Evolutionary conservation across 2,797 vertebrate species (phyloP), one percentile per base, ranked within the genome.

Genomic region (Myiotriccus ornatus): DNA sequence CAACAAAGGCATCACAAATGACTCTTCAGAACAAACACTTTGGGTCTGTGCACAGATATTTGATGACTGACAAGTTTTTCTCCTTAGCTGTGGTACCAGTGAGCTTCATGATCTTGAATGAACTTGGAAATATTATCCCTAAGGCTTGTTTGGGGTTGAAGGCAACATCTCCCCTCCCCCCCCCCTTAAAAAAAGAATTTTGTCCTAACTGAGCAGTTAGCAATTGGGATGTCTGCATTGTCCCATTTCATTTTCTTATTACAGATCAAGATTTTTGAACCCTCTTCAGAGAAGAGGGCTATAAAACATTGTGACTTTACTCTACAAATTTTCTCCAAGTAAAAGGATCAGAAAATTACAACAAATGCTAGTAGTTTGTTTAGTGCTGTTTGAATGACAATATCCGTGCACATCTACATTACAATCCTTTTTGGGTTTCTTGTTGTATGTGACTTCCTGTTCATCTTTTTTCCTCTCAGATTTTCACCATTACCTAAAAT

Each of bases 401-500:
- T 64, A 88, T 44, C 49, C 46, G 22, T 46, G 13, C 37, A n/a
- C 80, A 65, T 37, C 27, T 68, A 68, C 27, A 27, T 52, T 69
- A 56, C 25, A 80, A 89, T 73, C 22, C 14, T 87, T 93, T 62
- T 46, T 4, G 35, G 9, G 11, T 7, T 49, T 82, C 35, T 73
- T 3, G 0, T 21, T 47, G 23, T 78, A 55, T 81, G 57, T 52
- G 4, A 1, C 27, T 87, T 80, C 70, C 44, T 28, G 4, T 43
- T 93, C 35, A 62, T 83, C 32, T 57, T 62, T 84, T 91, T 85
- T 34, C 25, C 17, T 46, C 28, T 80, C 46, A 87, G 21, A 73
- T 82, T 93, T 96, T 89, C 53, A 7, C 95, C 73, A 95, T 81
- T 95, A 59, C 69, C 84, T 95, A 91, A 90, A 84, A 94, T 95